These are phyloP conservation scores for Echinops telfairi DNA, from an alignment of 2,113 vertebrate genomes.

Conservation along the genomic window DNA sequence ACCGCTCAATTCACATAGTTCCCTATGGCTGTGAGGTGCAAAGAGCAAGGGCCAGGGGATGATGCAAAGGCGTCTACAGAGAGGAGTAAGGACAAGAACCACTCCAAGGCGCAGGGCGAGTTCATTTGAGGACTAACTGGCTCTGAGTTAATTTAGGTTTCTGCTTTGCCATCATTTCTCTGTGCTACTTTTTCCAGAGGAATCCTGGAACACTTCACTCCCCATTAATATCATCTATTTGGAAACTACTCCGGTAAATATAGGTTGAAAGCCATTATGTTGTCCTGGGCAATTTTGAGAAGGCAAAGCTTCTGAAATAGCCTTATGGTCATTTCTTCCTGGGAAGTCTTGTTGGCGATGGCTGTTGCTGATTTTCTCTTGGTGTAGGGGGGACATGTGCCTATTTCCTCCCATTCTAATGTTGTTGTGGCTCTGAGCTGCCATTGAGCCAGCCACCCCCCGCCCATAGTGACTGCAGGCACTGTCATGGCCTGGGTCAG, in stretches of 20 bases:
- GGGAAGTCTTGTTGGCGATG: neutral
- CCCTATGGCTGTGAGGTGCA: neutral
- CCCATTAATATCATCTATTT: constrained; percentile 54
- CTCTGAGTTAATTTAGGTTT: constrained; percentile 63
- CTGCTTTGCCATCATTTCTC: constrained; percentile 64
- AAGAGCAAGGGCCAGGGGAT: neutral
- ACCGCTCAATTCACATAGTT: neutral
- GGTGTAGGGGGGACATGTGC: neutral
- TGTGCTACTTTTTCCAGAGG: neutral
- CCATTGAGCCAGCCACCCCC: neutral
- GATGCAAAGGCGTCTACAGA: neutral
- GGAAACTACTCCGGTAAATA: constrained; percentile 64
- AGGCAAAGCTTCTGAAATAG: neutral
- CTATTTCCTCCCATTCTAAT: neutral
- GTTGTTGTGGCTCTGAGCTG: neutral
- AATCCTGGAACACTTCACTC: constrained; percentile 38
- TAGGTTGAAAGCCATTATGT: constrained; percentile 39
- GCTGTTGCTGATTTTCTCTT: constrained; percentile 2
- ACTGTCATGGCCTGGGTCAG: neutral
- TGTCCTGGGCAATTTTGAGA: constrained; percentile 21
- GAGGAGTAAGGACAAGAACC: neutral
- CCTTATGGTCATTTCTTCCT: neutral
- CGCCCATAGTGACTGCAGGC: neutral
- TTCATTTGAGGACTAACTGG: constrained; percentile 56
- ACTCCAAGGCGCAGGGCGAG: neutral